These are phyloP conservation scores for Paramormyrops kingsleyae DNA, from an alignment of 2,113 vertebrate species.

Conservation along the genomic window DNA sequence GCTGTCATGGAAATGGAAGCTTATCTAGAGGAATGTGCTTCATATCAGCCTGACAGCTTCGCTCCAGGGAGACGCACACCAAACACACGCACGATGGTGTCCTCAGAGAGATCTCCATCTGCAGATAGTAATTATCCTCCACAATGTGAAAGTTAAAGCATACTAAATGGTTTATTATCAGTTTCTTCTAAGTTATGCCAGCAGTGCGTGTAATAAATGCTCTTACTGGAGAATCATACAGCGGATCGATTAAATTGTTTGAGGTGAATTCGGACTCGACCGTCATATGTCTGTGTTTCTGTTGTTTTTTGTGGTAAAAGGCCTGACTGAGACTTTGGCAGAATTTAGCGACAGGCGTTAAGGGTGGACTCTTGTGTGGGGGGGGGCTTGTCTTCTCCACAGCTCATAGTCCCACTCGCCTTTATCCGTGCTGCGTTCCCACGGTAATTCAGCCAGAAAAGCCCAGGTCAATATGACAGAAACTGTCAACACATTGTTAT, in stretches of 20 bases:
- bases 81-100: neutral
- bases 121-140: conserved; percentile 14
- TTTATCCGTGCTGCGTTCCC: conserved; percentile 6
- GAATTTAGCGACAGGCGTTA: neutral
- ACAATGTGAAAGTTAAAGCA: conserved; percentile 15
- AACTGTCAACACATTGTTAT: conserved; percentile 23
- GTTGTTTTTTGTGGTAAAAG: neutral
- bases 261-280: neutral
- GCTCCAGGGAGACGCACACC: conserved; percentile 1
- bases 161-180: conserved; percentile 9
- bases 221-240: neutral
- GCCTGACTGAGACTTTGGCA: neutral
- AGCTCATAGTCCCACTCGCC: neutral
- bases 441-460: neutral
- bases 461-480: conserved; percentile 15
- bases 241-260: neutral
- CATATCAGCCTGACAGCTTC: conserved; percentile 12
- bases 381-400: neutral
- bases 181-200: neutral
- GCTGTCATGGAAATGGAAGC: conserved; percentile 8
- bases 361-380: neutral
- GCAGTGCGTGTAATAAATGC: neutral
- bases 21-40: conserved; percentile 16
- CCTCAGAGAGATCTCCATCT: neutral
- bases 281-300: neutral